These are phyloP conservation scores for Hiodon alosoides DNA, from an alignment of 2,113 vertebrate species.

Conservation along the genomic window DNA sequence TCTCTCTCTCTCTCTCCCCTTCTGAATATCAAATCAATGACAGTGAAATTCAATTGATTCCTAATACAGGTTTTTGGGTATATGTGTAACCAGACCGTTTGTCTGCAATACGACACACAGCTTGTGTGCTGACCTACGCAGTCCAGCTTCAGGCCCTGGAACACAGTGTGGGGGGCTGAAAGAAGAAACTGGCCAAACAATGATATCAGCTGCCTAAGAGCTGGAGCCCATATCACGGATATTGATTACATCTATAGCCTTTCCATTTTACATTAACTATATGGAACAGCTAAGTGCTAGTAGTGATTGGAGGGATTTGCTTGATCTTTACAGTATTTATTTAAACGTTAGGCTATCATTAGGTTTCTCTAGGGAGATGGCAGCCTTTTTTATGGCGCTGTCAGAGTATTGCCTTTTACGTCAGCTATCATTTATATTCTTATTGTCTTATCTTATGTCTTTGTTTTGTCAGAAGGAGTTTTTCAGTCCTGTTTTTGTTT, in stretches of 20 bases:
- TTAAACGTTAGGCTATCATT: conserved; percentile 65
- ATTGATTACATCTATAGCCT: conserved; percentile 62
- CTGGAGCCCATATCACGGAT: conserved; percentile 65
- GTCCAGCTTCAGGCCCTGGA: conserved; percentile 30
- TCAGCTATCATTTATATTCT: conserved; percentile 26
- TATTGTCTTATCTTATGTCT: conserved; percentile 22
- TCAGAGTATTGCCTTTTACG: conserved; percentile 40
- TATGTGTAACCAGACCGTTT: conserved; percentile 2
- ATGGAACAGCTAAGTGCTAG: conserved; percentile 53
- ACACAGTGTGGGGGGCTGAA: conserved; percentile 8
- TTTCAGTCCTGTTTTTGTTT: background rate
- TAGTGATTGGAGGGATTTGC: conserved; percentile 56
- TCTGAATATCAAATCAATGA: background rate
- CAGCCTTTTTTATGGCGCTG: conserved; percentile 56
- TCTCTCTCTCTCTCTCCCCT: too few species aligned
- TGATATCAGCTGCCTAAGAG: conserved; percentile 48
- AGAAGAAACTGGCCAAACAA: conserved; percentile 40
- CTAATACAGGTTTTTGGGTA: background rate
- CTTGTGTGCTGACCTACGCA: conserved; percentile 26
- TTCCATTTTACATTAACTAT: conserved; percentile 69
- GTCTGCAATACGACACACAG: background rate
- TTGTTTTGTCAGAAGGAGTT: background rate
- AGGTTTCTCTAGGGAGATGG: conserved; percentile 49
- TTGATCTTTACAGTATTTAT: conserved; percentile 68
- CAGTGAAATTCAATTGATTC: conserved; percentile 3